Evolutionary conservation across 2,113 vertebrate genomes (phyloP).

Genomic region (Murina feae): DNA sequence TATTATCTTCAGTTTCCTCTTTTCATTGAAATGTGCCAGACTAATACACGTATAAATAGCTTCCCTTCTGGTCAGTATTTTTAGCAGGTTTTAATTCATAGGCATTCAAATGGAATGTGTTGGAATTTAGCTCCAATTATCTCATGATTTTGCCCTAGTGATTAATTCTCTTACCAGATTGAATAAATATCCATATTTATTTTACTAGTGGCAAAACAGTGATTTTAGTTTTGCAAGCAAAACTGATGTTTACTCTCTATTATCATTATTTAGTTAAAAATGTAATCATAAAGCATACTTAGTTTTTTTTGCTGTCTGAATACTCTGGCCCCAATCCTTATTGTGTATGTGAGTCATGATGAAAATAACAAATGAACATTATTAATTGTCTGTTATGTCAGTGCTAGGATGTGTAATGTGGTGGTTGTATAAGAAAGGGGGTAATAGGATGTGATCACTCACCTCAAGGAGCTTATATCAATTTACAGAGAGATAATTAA

Average conservation of each 20-base stretch:
- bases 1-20: not conserved
- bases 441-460: not conserved
- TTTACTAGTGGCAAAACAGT: not conserved
- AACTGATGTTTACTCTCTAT: not conserved
- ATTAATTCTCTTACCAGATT: not conserved
- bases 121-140: not conserved
- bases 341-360: not conserved
- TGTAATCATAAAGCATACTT: not conserved
- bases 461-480: not conserved
- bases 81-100: conserved; percentile 24
- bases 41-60: not conserved
- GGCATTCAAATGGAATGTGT: not conserved
- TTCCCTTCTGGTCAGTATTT: not conserved
- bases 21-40: not conserved
- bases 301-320: not conserved
- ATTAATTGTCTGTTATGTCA: not conserved
- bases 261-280: not conserved
- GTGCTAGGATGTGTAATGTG: not conserved
- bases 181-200: not conserved
- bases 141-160: not conserved
- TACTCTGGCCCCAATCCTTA: not conserved
- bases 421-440: not conserved
- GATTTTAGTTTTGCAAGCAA: conserved; percentile 16
- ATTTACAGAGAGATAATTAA: not conserved
- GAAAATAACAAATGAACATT: not conserved